Evolutionary conservation across 2,113 vertebrate genomes (phyloP).

Genomic region (Anolis sagrei): DNA sequence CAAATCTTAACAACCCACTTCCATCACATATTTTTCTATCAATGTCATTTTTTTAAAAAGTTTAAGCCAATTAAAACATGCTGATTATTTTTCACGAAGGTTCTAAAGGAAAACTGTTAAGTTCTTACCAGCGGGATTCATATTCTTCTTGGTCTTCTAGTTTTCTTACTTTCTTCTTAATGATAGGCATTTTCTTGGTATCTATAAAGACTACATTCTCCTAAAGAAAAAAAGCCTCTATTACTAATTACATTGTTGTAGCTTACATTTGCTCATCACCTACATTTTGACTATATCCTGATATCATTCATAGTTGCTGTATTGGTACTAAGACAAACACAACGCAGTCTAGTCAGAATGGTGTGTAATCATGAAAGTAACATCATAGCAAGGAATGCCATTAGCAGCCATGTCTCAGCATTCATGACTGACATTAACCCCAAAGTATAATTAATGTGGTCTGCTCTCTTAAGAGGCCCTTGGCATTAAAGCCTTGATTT

Average conservation of each 20-base stretch:
- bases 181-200: constrained; percentile 93
- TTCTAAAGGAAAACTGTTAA: background rate
- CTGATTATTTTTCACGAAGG: background rate
- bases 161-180: constrained; percentile 98
- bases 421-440: background rate
- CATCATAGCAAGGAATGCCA: background rate
- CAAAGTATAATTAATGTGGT: background rate
- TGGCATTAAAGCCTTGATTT: background rate
- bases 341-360: background rate
- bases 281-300: background rate
- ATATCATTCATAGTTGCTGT: background rate
- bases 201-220: constrained; percentile 95
- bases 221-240: constrained; percentile 66
- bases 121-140: constrained; percentile 92
- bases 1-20: background rate
- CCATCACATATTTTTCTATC: background rate
- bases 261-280: background rate
- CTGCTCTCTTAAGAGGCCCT: background rate
- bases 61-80: background rate
- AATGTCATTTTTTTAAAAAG: background rate
- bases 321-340: background rate
- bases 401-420: background rate
- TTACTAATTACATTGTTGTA: background rate
- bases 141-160: constrained; percentile 94
- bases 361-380: background rate